Evolutionary conservation across 2,888 invertebrate species (phyloP).

Genomic region (Boloria selene): DNA sequence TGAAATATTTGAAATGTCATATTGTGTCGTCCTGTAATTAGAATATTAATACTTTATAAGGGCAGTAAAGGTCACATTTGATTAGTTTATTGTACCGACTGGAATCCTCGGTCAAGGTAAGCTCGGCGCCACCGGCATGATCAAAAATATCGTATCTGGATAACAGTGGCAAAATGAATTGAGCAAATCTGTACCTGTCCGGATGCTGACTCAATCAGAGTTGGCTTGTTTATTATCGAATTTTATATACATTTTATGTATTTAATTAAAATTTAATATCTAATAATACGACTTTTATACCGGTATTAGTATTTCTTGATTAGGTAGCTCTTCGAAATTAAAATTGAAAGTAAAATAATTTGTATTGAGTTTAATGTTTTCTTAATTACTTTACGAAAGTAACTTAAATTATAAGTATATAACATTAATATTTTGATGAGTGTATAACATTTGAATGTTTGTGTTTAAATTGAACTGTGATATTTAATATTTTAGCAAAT

Average conservation of each 20-base stretch:
- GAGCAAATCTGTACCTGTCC: slow-evolving; percentile 43
- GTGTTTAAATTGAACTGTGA: no score
- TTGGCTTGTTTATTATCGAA: slow-evolving; percentile 3
- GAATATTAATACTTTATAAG: slow-evolving; percentile 37
- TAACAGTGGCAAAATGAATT: slow-evolving; percentile 28
- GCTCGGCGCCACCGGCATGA: slow-evolving; percentile 56
- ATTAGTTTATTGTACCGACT: slow-evolving; percentile 57
- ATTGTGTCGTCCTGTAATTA: slow-evolving; percentile 16
- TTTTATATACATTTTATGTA: neutral
- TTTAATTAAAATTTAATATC: slow-evolving; percentile 11
- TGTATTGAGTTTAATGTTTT: neutral
- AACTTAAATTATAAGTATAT: neutral
- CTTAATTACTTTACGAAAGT: slow-evolving; percentile 4
- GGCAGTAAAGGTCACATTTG: slow-evolving; percentile 57
- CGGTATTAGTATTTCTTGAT: slow-evolving; percentile 4
- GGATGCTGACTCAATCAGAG: slow-evolving; percentile 45
- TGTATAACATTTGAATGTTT: no score
- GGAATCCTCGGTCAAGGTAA: slow-evolving; percentile 71
- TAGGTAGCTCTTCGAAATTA: slow-evolving; percentile 10
- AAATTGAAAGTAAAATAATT: slow-evolving; percentile 11
- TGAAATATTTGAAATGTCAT: slow-evolving; percentile 26
- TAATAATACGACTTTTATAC: neutral
- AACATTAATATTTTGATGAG: no score
- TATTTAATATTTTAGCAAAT: no score
- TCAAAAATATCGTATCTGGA: slow-evolving; percentile 60